Evolutionary conservation across 2,888 invertebrate species (phyloP).

Genomic region (Agrypnus murinus): DNA sequence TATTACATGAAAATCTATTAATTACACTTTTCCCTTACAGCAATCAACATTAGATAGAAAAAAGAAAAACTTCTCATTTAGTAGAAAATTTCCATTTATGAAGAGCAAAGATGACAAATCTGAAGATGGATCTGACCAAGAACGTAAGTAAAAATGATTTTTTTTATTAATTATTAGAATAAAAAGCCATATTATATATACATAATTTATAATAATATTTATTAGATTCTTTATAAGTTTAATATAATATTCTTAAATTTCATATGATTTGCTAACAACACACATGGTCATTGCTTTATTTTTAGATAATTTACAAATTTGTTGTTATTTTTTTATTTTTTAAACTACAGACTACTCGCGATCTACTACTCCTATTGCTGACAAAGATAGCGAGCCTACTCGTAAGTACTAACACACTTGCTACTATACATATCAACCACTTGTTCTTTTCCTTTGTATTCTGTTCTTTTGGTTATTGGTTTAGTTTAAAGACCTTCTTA

Average conservation of each 20-base stretch:
- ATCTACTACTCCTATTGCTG: conserved; percentile 68
- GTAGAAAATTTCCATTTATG: conserved; percentile 99
- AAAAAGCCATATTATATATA: neutral
- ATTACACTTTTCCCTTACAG: no score
- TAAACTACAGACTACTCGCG: conserved; percentile 68
- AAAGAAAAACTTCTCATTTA: conserved; percentile 99
- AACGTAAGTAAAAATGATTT: conserved; percentile 92
- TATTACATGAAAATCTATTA: no score
- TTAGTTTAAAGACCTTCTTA: neutral
- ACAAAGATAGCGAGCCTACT: conserved; percentile 69
- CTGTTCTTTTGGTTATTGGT: conserved; percentile 14
- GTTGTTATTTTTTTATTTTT: conserved; percentile 62
- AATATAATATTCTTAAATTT: conserved; percentile 49
- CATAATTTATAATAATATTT: neutral
- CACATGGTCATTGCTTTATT: conserved; percentile 38
- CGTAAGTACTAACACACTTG: conserved; percentile 66
- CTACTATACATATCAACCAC: conserved; percentile 32
- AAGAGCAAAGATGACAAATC: conserved; percentile 99
- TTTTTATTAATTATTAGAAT: neutral
- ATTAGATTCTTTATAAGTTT: conserved; percentile 30
- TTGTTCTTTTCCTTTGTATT: conserved; percentile 6
- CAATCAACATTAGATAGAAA: conserved; percentile 96
- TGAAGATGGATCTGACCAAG: conserved; percentile 97
- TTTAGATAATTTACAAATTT: conserved; percentile 53
- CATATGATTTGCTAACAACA: conserved; percentile 43